Conservation (phyloP, 2,113 vertebrate species). For the Dendrocopos noguchii region DNA sequence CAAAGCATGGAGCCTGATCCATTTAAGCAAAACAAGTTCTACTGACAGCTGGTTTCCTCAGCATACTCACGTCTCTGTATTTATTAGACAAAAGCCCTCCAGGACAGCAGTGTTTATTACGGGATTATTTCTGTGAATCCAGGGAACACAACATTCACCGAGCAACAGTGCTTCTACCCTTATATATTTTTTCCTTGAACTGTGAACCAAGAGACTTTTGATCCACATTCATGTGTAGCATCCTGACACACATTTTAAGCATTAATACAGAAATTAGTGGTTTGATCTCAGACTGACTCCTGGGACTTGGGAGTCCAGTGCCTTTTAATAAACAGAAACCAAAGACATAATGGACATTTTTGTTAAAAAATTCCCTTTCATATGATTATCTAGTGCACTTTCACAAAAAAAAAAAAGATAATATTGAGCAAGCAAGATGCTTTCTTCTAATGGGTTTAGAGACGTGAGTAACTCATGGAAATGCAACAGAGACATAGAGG, state of each 20-base stretch:
- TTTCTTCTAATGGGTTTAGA: background rate
- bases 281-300: background rate
- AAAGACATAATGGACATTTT: background rate
- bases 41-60: conserved; percentile 73
- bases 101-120: conserved; percentile 75
- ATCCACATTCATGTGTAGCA: background rate
- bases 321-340: background rate
- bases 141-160: conserved; percentile 54
- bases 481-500: background rate
- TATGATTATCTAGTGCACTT: background rate
- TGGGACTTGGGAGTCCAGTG: background rate
- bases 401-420: background rate
- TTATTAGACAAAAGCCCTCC: conserved; percentile 65
- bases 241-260: background rate
- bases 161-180: conserved; percentile 54
- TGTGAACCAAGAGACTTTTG: conserved; percentile 4
- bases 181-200: conserved; percentile 37
- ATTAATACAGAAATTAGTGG: background rate
- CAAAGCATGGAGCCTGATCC: conserved; percentile 47
- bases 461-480: background rate
- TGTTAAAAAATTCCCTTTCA: background rate
- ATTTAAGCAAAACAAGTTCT: conserved; percentile 73
- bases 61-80: conserved; percentile 57
- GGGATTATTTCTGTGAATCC: conserved; percentile 73
- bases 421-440: background rate